Evolutionary conservation across 1,140 invertebrate species (phyloP), one percentile per base, ranked within the genome.

Genomic region (Chionoecetes opilio): DNA sequence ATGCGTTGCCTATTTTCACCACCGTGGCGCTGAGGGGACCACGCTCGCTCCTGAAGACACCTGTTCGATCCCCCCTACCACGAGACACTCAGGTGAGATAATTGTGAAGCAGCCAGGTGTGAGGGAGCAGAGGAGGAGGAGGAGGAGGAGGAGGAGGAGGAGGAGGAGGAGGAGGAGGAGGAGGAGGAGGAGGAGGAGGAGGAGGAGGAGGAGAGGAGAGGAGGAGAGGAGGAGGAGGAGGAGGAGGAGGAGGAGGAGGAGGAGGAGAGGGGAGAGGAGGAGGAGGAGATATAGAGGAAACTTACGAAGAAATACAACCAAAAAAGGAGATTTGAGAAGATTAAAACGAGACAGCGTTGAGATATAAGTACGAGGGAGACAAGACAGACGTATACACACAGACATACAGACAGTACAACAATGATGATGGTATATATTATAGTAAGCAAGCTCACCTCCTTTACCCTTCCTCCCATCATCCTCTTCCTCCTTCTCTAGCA

Each of bases 371-470:
- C 21, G 38, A 46, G 21, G 6, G 21, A 91, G 46, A 90, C 17
- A 63, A 88, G 29, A 32, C 1, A 37, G 85, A 35, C 0, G 37
- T 35, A 85, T 34, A 92, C 21, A 91, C 9, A 91, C 26, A 82
- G 87, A 94, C 17, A 86, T 84, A 46, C 35, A 32, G 93, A 34
- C 63, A 75, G 63, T n/a, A 26, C 63, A 75, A 75, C n/a, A n/a
- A 75, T 75, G 63, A 75, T 26, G 63, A 75, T 75, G 63, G n/a
- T n/a, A n/a, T n/a, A n/a, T 26, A n/a, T n/a, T 26, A 75, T 26
- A 75, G 63, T n/a, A 75, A 75, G 63, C 21, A 75, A 21, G 6
- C 63, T 75, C 63, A 75, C 26, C 63, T n/a, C 21, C 63, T n/a
- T 75, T n/a, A n/a, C 14, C 63, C 63, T n/a, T 21, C n/a, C 1